These are phyloP conservation scores for Crotalus helleri DNA, from an alignment of 2,113 vertebrate genomes.

Conservation along the genomic window DNA sequence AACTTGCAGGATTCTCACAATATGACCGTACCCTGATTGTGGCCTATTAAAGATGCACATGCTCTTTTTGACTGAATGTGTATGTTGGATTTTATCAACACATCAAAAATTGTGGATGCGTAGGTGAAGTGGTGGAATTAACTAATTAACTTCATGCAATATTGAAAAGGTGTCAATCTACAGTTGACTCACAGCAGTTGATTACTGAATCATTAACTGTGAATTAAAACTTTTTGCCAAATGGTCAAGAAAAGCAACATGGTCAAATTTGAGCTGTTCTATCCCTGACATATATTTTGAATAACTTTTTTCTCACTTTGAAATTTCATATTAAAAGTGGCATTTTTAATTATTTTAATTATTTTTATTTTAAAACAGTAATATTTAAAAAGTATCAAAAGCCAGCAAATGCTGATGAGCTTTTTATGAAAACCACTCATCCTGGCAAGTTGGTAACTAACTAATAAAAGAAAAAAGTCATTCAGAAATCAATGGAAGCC, in stretches of 20 bases:
- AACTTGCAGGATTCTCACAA: background rate
- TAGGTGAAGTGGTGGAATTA: background rate
- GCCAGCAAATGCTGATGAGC: background rate
- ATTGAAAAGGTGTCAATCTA: background rate
- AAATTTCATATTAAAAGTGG: background rate
- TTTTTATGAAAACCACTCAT: too few species aligned
- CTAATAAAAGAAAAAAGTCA: background rate
- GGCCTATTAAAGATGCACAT: background rate
- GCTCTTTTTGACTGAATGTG: background rate
- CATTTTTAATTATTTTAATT: background rate
- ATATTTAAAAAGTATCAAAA: background rate
- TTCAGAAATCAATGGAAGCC: background rate
- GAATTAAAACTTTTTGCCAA: background rate
- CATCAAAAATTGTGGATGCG: background rate
- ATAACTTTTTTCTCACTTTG: background rate
- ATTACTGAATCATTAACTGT: background rate
- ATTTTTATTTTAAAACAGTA: background rate
- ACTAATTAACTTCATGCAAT: background rate
- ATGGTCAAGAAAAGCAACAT: background rate
- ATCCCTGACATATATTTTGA: background rate
- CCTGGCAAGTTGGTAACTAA: too few species aligned
- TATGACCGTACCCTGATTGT: background rate
- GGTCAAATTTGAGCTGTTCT: background rate
- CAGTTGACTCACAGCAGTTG: background rate
- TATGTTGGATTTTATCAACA: background rate